Evolutionary conservation across 2,113 vertebrate species (phyloP).

Genomic region (Pangasianodon hypophthalmus): DNA sequence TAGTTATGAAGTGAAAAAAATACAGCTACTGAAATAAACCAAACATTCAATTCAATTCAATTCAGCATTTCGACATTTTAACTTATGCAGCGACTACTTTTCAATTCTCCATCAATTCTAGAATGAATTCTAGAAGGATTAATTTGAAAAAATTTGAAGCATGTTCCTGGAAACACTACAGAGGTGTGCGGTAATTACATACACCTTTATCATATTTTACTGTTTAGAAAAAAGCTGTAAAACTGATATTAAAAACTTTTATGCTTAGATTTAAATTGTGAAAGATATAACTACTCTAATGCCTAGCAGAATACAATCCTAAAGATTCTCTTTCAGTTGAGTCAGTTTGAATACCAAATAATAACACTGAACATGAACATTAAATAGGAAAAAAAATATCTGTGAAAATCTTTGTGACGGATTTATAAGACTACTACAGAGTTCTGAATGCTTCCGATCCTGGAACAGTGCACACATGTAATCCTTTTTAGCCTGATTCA

Average conservation of each 20-base stretch:
- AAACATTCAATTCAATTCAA: neutral
- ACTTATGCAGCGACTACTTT: neutral
- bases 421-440: neutral
- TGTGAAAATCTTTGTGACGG: neutral
- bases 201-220: neutral
- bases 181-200: neutral
- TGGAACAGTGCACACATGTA: conserved; percentile 49
- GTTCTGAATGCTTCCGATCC: conserved; percentile 18
- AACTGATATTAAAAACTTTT: neutral
- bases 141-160: neutral
- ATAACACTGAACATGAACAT: neutral
- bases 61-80: neutral
- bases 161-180: neutral
- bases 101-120: neutral
- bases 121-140: too few relatives aligned
- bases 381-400: neutral
- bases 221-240: neutral
- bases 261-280: neutral
- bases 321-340: neutral
- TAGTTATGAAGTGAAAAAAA: conserved; percentile 18
- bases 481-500: conserved; percentile 47
- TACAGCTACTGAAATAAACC: conserved; percentile 4
- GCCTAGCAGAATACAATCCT: neutral
- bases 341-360: neutral
- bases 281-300: neutral